A percentile compares a stretch with the other conserved stretches of the same genome.
Evolutionary conservation across 2,888 invertebrate genomes (phyloP).

Genomic region (Griposia aprilina): DNA sequence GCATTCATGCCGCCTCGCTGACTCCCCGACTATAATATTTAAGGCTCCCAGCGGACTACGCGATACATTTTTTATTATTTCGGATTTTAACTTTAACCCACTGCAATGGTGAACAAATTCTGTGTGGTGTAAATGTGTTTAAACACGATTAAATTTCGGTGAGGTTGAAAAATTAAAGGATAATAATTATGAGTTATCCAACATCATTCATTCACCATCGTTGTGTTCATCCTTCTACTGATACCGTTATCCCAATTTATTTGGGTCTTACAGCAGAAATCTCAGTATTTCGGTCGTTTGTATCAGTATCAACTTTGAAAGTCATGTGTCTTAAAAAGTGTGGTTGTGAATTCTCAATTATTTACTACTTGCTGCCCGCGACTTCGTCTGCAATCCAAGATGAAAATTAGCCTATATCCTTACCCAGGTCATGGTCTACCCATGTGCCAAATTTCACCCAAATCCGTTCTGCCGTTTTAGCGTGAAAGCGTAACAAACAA

Average conservation of each 20-base stretch:
- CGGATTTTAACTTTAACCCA: conserved; percentile 37
- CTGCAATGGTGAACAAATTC: conserved; percentile 4
- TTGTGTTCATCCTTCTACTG: background rate
- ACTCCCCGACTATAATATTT: conserved; percentile 64
- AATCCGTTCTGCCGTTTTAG: too few species aligned
- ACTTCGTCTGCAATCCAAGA: too few species aligned
- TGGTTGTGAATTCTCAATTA: background rate
- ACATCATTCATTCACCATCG: background rate
- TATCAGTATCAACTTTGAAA: too few species aligned
- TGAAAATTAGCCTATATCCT: too few species aligned
- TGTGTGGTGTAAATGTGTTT: conserved; percentile 9
- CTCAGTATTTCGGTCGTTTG: background rate
- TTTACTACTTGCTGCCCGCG: background rate
- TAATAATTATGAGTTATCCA: background rate
- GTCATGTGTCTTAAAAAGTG: too few species aligned
- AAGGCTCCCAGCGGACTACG: conserved; percentile 50
- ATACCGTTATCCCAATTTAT: too few species aligned
- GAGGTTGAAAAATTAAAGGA: background rate
- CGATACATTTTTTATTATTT: conserved; percentile 59
- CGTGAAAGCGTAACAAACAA: too few species aligned
- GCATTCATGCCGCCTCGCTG: conserved; percentile 55
- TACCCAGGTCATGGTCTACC: too few species aligned
- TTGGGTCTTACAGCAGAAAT: background rate
- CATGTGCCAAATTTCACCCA: too few species aligned
- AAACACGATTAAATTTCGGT: background rate